A percentile compares a stretch with the other conserved stretches of the same genome.
Evolutionary conservation across 2,113 vertebrate genomes (phyloP).

Genomic region (Pterocles orientalis): DNA sequence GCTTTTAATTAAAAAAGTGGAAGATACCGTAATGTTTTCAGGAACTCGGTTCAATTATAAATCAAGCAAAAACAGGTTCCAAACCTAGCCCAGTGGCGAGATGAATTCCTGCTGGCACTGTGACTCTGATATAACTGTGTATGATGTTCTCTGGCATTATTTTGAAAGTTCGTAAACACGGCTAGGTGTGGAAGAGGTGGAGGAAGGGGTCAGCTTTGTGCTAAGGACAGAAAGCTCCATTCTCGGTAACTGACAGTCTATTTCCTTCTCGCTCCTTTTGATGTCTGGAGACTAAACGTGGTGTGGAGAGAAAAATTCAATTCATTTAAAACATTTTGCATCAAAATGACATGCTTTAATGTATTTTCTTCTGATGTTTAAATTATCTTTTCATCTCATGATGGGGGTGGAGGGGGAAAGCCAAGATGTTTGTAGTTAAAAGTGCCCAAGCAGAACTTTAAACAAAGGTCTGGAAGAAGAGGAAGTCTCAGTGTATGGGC

Average conservation of each 20-base stretch:
- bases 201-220: constrained; percentile 27
- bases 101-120: neutral
- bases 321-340: constrained; percentile 60
- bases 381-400: constrained; percentile 50
- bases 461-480: constrained; percentile 10
- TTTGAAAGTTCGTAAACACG: neutral
- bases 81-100: neutral
- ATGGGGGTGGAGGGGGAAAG: neutral
- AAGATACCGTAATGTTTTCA: neutral
- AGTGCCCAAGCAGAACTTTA: constrained; percentile 34
- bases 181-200: neutral
- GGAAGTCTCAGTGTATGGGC: neutral
- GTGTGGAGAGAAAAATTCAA: constrained; percentile 41
- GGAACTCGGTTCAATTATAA: neutral
- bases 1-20: constrained; percentile 12
- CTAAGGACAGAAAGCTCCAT: neutral
- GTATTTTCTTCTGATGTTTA: constrained; percentile 53
- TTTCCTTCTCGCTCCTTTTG: constrained; percentile 59
- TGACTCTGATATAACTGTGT: neutral
- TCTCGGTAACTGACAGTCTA: neutral
- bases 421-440: constrained; percentile 34
- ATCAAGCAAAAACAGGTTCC: neutral
- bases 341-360: constrained; percentile 69
- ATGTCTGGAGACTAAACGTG: constrained; percentile 27
- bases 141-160: neutral